Conservation (phyloP, 2,888 invertebrate genomes). For the Sphaerophoria rueppellii region DNA sequence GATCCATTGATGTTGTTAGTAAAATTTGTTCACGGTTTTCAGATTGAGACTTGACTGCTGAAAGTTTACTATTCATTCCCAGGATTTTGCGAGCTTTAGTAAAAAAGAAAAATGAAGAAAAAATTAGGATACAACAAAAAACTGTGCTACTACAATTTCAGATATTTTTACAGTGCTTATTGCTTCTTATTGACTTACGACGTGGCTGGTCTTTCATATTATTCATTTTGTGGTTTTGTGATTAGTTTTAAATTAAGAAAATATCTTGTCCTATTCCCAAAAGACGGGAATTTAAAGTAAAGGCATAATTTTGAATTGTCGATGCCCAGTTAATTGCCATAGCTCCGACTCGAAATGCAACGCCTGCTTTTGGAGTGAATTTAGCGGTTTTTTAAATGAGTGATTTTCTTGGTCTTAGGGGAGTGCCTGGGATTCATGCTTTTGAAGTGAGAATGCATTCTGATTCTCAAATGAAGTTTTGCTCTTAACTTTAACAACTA, state of each 20-base stretch:
- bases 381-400: constrained; percentile 9
- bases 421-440: background rate
- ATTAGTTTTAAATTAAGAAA: background rate
- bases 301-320: constrained; percentile 1
- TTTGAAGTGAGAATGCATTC: background rate
- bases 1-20: constrained; percentile 74
- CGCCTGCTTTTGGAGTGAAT: background rate
- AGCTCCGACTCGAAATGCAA: background rate
- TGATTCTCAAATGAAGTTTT: no score
- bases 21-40: constrained; percentile 43
- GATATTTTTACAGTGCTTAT: constrained; percentile 41
- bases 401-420: background rate
- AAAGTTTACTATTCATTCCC: constrained; percentile 74
- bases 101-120: constrained; percentile 38
- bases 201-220: constrained; percentile 22
- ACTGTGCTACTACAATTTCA: constrained; percentile 45
- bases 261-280: background rate
- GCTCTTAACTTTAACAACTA: no score
- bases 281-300: background rate
- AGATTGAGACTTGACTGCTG: constrained; percentile 15
- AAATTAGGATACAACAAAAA: constrained; percentile 12
- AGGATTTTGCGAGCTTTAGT: constrained; percentile 77
- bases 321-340: background rate
- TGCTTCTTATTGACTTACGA: constrained; percentile 45
- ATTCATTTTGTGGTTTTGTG: constrained; percentile 20